Base-by-base conservation (phyloP, 2,113 vertebrate species). In the Gopherus flavomarginatus region DNA sequence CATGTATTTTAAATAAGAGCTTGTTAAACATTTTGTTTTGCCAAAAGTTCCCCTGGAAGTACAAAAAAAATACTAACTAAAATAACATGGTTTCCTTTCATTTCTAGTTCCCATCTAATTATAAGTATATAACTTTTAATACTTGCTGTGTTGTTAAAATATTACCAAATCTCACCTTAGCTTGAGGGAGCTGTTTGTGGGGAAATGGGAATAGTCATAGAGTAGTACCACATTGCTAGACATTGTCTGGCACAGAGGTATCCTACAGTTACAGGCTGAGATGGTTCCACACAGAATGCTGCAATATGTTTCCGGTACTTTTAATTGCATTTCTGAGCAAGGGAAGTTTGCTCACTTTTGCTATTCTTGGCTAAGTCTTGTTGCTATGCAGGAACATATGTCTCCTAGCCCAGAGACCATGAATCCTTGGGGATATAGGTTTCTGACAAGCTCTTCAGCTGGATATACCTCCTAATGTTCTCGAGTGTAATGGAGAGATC, bases 291-390 rank as follows among this genome's bases (percentile, higher is more conserved):
- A 88, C 22, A 42, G 80, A 35, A 44, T 90, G 27, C 53, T 87
- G 62, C 35, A 14, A 72, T 83, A 57, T 62, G 69, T 57, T 78
- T 92, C 0, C 50, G 44, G 3, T 72, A 81, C 53, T 87, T 65
- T 90, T 38, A 97, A 93, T 0, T 87, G 47, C 81, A 53, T 91
- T 81, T 88, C 38, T 53, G 22, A 85, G 7, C 22, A 91, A 85
- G 85, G 12, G 12, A 57, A 11, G 78, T 86, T 38, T 90, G 81
- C 29, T 75, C 50, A 92, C 89, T 93, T 44, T 78, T 31, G 44
- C 26, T 90, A 42, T 62, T 90, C 44, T 95, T 88, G 81, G 53
- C 86, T 88, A 90, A 50, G 42, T 92, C n/a, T 88, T 94, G 49
- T 80, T 85, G 80, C 65, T 88, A 81, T 38, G 65, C 17, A 8